Evolutionary conservation across 2,797 vertebrate species (phyloP).

Genomic region (Oryzias dopingdopingensis): DNA sequence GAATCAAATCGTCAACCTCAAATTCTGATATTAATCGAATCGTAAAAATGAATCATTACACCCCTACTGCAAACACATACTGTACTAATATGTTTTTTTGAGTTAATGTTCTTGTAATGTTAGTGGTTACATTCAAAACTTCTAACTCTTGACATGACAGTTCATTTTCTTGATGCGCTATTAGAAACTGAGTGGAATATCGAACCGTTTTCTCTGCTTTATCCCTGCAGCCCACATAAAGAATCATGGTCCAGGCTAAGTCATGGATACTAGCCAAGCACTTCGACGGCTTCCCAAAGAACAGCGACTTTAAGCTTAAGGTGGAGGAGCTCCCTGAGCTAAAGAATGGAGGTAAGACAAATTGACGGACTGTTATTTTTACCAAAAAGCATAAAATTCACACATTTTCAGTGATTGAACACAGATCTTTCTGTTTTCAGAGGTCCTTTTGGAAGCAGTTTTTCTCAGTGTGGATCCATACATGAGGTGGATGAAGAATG

Average conservation of each 20-base stretch:
- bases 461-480: constrained; percentile 92
- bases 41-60: too few relatives aligned
- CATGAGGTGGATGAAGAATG: constrained; percentile 81
- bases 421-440: constrained; percentile 67
- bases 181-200: too few relatives aligned
- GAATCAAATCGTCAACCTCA: too few relatives aligned
- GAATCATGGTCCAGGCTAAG: constrained; percentile 82
- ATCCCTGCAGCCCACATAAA: not conserved
- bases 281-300: constrained; percentile 84
- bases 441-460: constrained; percentile 86
- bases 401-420: not conserved
- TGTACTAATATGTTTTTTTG: too few relatives aligned
- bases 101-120: too few relatives aligned
- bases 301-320: constrained; percentile 83
- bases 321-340: constrained; percentile 79
- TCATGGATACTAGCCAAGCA: constrained; percentile 83
- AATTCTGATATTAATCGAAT: too few relatives aligned
- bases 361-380: not conserved
- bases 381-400: too few relatives aligned
- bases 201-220: too few relatives aligned
- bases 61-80: too few relatives aligned
- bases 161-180: too few relatives aligned
- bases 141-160: too few relatives aligned
- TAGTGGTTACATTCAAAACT: too few relatives aligned
- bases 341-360: constrained; percentile 82